Percentiles rank a stretch among this genome's conserved stretches.
Evolutionary conservation across 2,113 vertebrate genomes (phyloP).

Genomic region (Anolis carolinensis): DNA sequence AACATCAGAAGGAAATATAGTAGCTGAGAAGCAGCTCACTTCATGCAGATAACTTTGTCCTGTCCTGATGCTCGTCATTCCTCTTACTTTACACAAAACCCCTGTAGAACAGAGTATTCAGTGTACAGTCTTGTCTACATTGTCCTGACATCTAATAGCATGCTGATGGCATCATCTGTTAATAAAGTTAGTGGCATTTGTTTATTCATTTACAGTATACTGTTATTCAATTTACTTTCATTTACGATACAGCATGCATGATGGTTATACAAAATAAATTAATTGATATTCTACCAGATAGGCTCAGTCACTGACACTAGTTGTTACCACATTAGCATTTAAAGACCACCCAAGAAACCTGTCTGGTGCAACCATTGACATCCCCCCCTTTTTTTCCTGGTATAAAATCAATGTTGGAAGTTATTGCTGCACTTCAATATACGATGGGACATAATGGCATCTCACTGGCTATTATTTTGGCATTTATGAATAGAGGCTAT

Average conservation of each 20-base stretch:
- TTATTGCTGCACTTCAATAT: neutral
- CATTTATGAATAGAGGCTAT: neutral
- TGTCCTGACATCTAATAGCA: neutral
- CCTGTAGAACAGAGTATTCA: neutral
- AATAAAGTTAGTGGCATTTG: neutral
- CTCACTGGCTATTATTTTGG: too few relatives aligned
- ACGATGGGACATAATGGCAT: neutral
- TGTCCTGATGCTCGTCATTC: neutral
- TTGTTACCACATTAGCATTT: neutral
- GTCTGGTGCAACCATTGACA: neutral
- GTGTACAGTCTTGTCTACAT: neutral
- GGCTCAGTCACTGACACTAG: neutral
- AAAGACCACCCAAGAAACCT: neutral
- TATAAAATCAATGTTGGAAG: neutral
- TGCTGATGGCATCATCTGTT: neutral
- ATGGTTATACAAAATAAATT: neutral
- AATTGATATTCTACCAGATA: neutral
- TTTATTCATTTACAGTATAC: neutral
- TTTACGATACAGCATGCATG: neutral
- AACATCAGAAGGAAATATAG: neutral
- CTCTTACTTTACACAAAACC: neutral
- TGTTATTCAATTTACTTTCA: neutral
- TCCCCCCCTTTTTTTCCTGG: neutral
- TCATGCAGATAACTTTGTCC: neutral
- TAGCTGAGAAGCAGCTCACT: too few relatives aligned